Percentiles rank a stretch among this genome's conserved stretches.
Conservation (phyloP, 1,140 invertebrate species). For the Drosophila pseudoobscura region DNA sequence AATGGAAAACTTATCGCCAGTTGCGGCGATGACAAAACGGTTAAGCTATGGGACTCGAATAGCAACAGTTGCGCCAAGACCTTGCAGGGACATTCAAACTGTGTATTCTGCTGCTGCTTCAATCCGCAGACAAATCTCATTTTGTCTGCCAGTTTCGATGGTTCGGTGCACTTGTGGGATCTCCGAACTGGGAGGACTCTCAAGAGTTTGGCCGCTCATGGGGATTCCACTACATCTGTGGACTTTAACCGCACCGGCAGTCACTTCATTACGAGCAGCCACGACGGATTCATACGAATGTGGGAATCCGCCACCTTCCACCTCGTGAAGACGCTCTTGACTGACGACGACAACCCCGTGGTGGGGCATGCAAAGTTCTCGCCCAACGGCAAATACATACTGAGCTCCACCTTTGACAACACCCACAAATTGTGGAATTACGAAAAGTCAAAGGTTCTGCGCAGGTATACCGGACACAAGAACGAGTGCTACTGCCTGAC, state of each 20-base stretch:
- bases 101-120: constrained; percentile 57
- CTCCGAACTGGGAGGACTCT: constrained; percentile 39
- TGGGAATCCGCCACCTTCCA: constrained; percentile 52
- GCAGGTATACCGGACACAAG: constrained; percentile 53
- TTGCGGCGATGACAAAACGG: constrained; percentile 53
- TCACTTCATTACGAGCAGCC: constrained; percentile 59
- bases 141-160: constrained; percentile 48
- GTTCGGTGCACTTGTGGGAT: constrained; percentile 57
- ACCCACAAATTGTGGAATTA: constrained; percentile 64
- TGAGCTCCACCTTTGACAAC: constrained; percentile 51
- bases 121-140: constrained; percentile 56
- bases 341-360: constrained; percentile 51
- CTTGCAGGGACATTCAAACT: constrained; percentile 19
- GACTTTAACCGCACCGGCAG: constrained; percentile 58
- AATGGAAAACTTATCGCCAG: constrained; percentile 24
- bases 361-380: constrained; percentile 63
- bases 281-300: constrained; percentile 58
- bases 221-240: constrained; percentile 54
- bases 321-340: constrained; percentile 50
- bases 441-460: constrained; percentile 55
- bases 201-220: constrained; percentile 43
- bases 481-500: constrained; percentile 53
- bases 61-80: constrained; percentile 12
- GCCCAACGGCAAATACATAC: constrained; percentile 61
- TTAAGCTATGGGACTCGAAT: constrained; percentile 44